Base-by-base conservation (phyloP, 2,888 invertebrate genomes). In the Pollenia angustigena region DNA sequence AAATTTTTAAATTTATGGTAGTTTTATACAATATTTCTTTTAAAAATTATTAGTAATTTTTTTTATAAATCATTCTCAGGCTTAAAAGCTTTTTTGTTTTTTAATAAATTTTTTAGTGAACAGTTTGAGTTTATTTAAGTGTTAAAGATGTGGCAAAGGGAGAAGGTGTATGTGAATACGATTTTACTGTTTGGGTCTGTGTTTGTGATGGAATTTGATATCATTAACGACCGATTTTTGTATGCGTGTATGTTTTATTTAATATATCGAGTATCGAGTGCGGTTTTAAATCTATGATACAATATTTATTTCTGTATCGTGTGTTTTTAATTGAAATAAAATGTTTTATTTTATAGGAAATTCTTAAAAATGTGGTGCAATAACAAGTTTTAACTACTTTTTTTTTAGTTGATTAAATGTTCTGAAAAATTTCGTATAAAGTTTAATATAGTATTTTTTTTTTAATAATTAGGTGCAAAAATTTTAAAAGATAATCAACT, bases 321-420 rank as follows among this genome's bases (percentile, higher is more conserved):
- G 23, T 48, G 64, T 62, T 54, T 68, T 74, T 68, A 14, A 16
- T 23, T 2, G n/a, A 50, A 50, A 52, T 58, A 58, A 58, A n/a
- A 50, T 54, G 23, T 23, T 23, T 46, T 66, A 66, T 78, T 62
- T 18, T 52, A 50, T 66, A 46, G 50, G 62, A 68, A 78, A 46
- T 56, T 52, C 58, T 75, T 40, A 62, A 71, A 62, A 40, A 54
- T 68, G 40, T 80, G 60, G 84, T 85, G 84, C 84, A 85, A 62
- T 80, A 85, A 85, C 74, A 85, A 52, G 40, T 74, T 68, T 85
- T 58, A 75, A 80, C 84, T 85, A 85, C 84, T 60, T 60, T 74
- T 71, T 60, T 62, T 32, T 66, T 40, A 46, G 14, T 85, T 75
- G 40, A 16, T 60, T 64, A 64, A 72, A 69, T 80, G 79, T 74